Conservation (phyloP, 2,113 vertebrate genomes). For the Channa argus region DNA sequence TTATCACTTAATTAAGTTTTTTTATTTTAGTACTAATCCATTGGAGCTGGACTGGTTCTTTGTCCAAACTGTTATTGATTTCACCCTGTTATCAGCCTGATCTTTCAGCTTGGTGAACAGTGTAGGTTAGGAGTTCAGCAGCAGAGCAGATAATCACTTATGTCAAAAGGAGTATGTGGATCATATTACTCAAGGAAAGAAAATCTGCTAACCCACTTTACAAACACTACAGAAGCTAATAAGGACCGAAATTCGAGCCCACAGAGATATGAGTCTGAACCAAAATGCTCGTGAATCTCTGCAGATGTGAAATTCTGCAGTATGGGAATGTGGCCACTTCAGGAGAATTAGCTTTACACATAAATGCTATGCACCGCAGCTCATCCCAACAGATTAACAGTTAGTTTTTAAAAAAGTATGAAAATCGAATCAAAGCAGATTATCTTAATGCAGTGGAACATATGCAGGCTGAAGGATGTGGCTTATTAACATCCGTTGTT, state of each 20-base stretch:
- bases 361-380: background rate
- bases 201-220: slow-evolving; percentile 54
- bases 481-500: slow-evolving; percentile 40
- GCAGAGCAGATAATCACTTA: slow-evolving; percentile 24
- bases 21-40: background rate
- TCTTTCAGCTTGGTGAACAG: slow-evolving; percentile 27
- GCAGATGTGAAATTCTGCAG: background rate
- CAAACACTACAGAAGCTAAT: slow-evolving; percentile 42
- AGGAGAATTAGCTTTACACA: background rate
- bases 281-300: slow-evolving; percentile 10
- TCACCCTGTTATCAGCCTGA: slow-evolving; percentile 12
- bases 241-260: slow-evolving; percentile 31
- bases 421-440: slow-evolving; percentile 2
- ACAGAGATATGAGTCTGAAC: background rate
- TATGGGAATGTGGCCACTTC: background rate
- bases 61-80: slow-evolving; percentile 19
- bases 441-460: slow-evolving; percentile 9
- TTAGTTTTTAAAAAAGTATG: background rate
- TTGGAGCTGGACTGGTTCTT: background rate
- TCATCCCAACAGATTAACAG: background rate
- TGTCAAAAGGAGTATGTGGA: slow-evolving; percentile 31
- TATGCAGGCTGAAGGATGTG: slow-evolving; percentile 25
- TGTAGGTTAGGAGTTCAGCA: slow-evolving; percentile 52
- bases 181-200: slow-evolving; percentile 50
- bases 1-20: background rate